These are phyloP conservation scores for Acanthococcus lagerstroemiae DNA, from an alignment of 2,888 invertebrate genomes.

Conservation along the genomic window DNA sequence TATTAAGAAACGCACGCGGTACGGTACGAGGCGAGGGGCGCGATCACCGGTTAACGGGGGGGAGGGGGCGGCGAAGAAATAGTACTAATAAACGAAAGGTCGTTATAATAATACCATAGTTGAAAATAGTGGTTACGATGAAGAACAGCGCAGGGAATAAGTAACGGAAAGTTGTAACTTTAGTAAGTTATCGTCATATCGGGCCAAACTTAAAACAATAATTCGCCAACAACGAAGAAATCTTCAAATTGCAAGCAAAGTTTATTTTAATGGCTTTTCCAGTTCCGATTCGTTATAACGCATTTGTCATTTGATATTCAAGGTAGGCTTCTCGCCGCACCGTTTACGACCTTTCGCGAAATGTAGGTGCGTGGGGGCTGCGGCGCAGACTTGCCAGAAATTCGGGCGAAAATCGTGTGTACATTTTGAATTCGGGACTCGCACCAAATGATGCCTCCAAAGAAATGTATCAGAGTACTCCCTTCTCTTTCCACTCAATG, in stretches of 20 bases:
- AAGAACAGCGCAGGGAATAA: constrained; percentile 12
- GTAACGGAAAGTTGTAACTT: constrained; percentile 25
- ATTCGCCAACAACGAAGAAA: constrained; percentile 30
- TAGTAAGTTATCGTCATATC: constrained; percentile 26
- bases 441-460: too few species aligned
- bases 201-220: constrained; percentile 28
- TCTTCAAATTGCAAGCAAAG: constrained; percentile 29
- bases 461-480: too few species aligned
- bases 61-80: constrained; percentile 10
- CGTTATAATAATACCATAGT: constrained; percentile 25
- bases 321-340: constrained; percentile 18
- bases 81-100: constrained; percentile 28
- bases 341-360: too few species aligned
- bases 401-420: too few species aligned
- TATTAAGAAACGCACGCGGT: constrained; percentile 8
- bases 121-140: constrained; percentile 18
- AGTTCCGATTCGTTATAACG: constrained; percentile 25
- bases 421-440: too few species aligned
- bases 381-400: too few species aligned
- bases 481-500: too few species aligned
- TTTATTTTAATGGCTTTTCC: constrained; percentile 29
- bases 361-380: too few species aligned
- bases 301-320: constrained; percentile 29
- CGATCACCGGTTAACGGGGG: background rate
- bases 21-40: background rate